A percentile compares a stretch with the other conserved stretches of the same genome.
Conservation (phyloP, 1,140 invertebrate genomes). For the Lepeophtheirus salmonis region DNA sequence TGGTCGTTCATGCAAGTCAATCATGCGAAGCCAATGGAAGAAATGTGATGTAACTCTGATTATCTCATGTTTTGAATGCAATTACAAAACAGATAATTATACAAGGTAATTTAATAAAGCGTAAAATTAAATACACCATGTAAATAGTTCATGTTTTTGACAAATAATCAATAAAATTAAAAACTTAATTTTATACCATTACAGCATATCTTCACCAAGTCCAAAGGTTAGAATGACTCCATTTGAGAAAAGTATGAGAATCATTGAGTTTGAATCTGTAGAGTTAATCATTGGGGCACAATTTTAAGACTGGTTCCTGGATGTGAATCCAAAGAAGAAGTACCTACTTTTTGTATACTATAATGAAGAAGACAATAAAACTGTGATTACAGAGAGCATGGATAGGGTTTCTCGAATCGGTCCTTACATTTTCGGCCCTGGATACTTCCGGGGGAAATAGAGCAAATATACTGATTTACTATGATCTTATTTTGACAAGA, state of each 20-base stretch:
- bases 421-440: neutral
- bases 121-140: too few relatives aligned
- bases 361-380: neutral
- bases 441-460: neutral
- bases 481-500: neutral
- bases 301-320: slow-evolving; percentile 11
- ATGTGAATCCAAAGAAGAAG: neutral
- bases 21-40: too few relatives aligned
- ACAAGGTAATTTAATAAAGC: too few relatives aligned
- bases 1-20: too few relatives aligned
- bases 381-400: neutral
- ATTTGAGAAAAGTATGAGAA: neutral
- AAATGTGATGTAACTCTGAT: too few relatives aligned
- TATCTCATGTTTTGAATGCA: too few relatives aligned
- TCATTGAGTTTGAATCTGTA: neutral
- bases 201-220: neutral
- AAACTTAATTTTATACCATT: neutral
- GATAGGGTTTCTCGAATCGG: neutral
- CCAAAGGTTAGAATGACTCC: neutral
- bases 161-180: too few relatives aligned
- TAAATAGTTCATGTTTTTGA: too few relatives aligned
- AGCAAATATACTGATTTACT: slow-evolving; percentile 5
- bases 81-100: too few relatives aligned
- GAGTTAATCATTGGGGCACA: neutral
- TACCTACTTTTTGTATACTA: neutral